These are phyloP conservation scores for Pimpla rufipes DNA, from an alignment of 2,888 invertebrate genomes.

Conservation along the genomic window DNA sequence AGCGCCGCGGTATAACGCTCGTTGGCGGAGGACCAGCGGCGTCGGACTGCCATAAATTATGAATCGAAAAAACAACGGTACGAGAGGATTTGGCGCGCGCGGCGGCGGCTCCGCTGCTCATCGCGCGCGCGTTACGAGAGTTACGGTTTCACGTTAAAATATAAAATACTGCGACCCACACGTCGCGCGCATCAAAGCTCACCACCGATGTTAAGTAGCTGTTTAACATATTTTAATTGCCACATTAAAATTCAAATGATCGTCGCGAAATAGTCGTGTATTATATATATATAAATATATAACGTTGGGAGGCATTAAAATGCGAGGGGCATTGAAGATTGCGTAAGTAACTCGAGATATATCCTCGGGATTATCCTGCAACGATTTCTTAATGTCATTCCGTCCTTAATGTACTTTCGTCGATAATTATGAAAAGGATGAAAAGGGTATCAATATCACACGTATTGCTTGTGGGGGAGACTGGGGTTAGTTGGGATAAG, in stretches of 20 bases:
- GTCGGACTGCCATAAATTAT: slow-evolving; percentile 70
- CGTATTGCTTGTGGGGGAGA: neutral
- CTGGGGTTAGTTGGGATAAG: too few species aligned
- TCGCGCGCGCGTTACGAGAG: slow-evolving; percentile 74
- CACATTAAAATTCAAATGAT: slow-evolving; percentile 78
- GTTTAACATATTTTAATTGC: slow-evolving; percentile 83
- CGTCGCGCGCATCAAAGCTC: slow-evolving; percentile 65
- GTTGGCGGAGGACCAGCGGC: slow-evolving; percentile 59
- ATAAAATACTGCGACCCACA: slow-evolving; percentile 79
- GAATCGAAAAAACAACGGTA: slow-evolving; percentile 68
- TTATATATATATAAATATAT: slow-evolving; percentile 18
- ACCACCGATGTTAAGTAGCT: slow-evolving; percentile 78
- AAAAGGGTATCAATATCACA: neutral
- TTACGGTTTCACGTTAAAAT: slow-evolving; percentile 83
- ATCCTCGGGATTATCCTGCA: neutral
- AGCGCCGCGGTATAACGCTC: slow-evolving; percentile 20
- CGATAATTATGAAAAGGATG: slow-evolving; percentile 14
- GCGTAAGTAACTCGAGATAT: neutral
- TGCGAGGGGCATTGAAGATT: neutral
- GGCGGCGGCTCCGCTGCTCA: neutral
- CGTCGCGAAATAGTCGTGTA: slow-evolving; percentile 48
- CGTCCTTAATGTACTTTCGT: neutral
- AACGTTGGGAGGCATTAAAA: neutral
- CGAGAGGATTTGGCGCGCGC: slow-evolving; percentile 34
- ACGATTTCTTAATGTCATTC: neutral